phyloP scores from a whole-genome alignment of 2,797 vertebrate species.

The Choloepus didactylus region DNA sequence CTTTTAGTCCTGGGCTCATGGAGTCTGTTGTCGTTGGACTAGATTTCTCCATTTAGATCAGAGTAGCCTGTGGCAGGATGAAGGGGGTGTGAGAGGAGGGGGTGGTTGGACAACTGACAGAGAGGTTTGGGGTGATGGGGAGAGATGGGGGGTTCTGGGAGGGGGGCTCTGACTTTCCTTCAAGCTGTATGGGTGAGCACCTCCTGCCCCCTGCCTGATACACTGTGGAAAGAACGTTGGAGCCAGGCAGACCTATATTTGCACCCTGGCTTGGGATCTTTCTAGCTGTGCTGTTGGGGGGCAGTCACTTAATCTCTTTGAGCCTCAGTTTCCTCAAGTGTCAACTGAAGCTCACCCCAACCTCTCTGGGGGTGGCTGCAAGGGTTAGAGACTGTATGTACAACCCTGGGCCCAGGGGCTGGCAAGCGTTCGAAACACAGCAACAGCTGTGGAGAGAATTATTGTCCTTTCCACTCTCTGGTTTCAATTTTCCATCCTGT shows the following conservation, averaged over 20 bases:
- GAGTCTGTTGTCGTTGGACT: conserved; percentile 58
- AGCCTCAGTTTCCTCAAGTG: not conserved
- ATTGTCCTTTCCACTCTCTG: not conserved
- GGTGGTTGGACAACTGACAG: not conserved
- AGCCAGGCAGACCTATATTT: not conserved
- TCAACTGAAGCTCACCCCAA: not conserved
- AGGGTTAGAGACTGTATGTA: not conserved
- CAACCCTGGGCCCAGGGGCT: not conserved
- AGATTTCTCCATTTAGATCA: conserved; percentile 41
- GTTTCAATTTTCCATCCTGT: not conserved
- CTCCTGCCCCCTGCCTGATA: not conserved
- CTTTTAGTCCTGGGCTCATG: not conserved
- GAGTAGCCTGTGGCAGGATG: not conserved
- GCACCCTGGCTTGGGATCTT: not conserved
- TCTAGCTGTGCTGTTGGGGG: not conserved
- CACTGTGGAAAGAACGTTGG: too few relatives aligned
- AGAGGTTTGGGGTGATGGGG: not conserved
- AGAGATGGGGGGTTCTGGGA: not conserved
- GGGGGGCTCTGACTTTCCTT: not conserved
- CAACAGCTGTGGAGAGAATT: accelerated
- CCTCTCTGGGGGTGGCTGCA: not conserved
- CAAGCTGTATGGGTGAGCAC: not conserved
- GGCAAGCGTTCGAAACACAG: not conserved
- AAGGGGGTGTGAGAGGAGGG: not conserved
- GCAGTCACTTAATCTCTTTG: not conserved